Evolutionary conservation across 2,113 vertebrate species (phyloP), one percentile per base, ranked within the genome.

Genomic region (Pontoporia blainvillei): DNA sequence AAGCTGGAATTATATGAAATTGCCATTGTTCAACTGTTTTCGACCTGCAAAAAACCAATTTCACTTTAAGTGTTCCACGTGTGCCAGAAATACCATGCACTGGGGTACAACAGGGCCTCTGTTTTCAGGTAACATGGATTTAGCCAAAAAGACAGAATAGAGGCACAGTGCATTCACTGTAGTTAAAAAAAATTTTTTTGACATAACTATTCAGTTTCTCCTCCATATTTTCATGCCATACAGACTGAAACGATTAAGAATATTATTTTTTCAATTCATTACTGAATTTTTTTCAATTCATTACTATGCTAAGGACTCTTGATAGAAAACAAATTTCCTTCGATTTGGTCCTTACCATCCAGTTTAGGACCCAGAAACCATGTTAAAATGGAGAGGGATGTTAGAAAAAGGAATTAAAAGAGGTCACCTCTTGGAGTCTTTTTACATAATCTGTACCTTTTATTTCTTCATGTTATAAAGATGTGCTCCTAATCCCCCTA

Each of bases 271-370:
- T 57, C 27, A 95, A 90, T 62, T 81, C 57, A 69, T n/a, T 62
- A 96, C 5, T 90, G 34, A 73, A 84, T n/a, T 52, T 78, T 78
- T 78, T 52, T 78, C 73, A 52, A 78, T 57, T 79, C 23, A 78
- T 34, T 20, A 86, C 18, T 86, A 86, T 44, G 6, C 72, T 79
- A 96, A 59, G 54, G 54, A 18, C 31, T 84, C 54, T 17, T 52
- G 64, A 64, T 14, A 93, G 27, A 86, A 93, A 96, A 95, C n/a
- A 72, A 71, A 86, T 41, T 64, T 95, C 83, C 66, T 91, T 89
- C 59, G 29, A 52, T 82, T 91, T 87, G 61, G n/a, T 73, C 49
- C 39, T 90, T n/a, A 44, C 4, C 9, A 71, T 49, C 29, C n/a
- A 78, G 79, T 85, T 34, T 8, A 72, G 31, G 36, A 91, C 14